Base-by-base conservation (phyloP, 2,888 invertebrate species). In the Neoscelio sp. region DNA sequence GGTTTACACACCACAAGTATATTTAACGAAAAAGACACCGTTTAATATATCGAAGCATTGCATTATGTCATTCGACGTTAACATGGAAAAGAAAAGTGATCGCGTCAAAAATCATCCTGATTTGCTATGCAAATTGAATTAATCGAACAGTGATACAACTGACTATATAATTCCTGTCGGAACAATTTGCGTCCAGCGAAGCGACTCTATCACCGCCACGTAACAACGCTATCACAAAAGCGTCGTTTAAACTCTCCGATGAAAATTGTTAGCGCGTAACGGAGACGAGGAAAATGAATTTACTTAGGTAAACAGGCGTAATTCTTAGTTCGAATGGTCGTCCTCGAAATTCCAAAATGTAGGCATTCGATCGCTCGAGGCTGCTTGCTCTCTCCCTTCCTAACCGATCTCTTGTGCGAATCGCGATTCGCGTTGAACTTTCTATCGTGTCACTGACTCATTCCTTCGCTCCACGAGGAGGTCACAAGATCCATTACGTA, bases 361-460 rank as follows among this genome's bases (percentile, higher is more conserved):
- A 82, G 82, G 82, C 78, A 82, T 77, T 73, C 75, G 54, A 60
- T 76, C 50, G 82, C 83, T 77, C 64, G 68, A 67, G 80, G 83
- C 82, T 35, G 58, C 56, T 67, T 46, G 18, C 65, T 54, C 54
- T 30, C 68, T 70, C 38, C 10, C 28, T 23, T n/a, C 33, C 28
- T 58, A 15, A 33, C 50, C 56, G 56, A 65, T 62, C 40, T 46
- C 48, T 20, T 58, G 52, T 67, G 71, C 67, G 80, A 68, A 73
- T 73, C 70, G 68, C 77, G 58, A 64, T 68, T 56, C 62, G 67
- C 73, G 68, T 68, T 85, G 82, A 87, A 88, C 88, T 88, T 88
- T 88, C 88, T 88, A 87, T 80, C 81, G 85, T 85, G 85, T 87
- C 88, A 85, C 85, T 87, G 86, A 87, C 85, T 86, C 85, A 84